Conservation (phyloP, 2,888 invertebrate species). For the Parnassius apollo region DNA sequence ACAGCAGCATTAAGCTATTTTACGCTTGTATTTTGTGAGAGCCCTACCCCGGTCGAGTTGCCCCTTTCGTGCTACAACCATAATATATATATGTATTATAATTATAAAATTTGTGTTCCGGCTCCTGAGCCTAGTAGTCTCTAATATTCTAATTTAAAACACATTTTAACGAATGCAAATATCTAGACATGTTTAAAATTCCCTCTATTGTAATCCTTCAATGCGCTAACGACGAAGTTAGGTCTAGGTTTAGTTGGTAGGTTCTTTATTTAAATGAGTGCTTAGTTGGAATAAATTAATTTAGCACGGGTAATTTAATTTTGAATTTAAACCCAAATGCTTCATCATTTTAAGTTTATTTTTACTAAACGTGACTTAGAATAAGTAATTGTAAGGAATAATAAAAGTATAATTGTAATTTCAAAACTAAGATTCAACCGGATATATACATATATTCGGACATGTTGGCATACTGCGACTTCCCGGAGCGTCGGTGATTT, state of each 20-base stretch:
- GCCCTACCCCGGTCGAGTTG: too few relatives aligned
- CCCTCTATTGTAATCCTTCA: background rate
- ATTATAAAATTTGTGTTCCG: too few relatives aligned
- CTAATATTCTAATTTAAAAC: background rate
- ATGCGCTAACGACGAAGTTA: constrained; percentile 10
- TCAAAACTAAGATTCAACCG: too few relatives aligned
- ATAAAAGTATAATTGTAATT: too few relatives aligned
- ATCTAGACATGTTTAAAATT: background rate
- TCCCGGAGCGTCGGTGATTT: too few relatives aligned
- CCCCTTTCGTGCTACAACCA: too few relatives aligned
- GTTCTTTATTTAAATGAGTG: constrained; percentile 15
- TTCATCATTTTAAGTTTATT: background rate
- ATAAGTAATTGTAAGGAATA: background rate
- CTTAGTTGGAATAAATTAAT: constrained; percentile 19
- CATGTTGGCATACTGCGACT: too few relatives aligned
- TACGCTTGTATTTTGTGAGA: too few relatives aligned
- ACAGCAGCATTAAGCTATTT: too few relatives aligned
- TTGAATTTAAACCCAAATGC: background rate
- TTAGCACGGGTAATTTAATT: constrained; percentile 6
- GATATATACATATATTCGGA: too few relatives aligned
- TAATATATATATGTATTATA: too few relatives aligned
- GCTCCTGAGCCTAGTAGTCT: too few relatives aligned
- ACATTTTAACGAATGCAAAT: background rate
- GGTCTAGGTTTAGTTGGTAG: background rate
- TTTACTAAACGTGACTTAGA: background rate